Base-by-base conservation (phyloP, 2,797 vertebrate species). In the Pseudomugil gertrudae region DNA sequence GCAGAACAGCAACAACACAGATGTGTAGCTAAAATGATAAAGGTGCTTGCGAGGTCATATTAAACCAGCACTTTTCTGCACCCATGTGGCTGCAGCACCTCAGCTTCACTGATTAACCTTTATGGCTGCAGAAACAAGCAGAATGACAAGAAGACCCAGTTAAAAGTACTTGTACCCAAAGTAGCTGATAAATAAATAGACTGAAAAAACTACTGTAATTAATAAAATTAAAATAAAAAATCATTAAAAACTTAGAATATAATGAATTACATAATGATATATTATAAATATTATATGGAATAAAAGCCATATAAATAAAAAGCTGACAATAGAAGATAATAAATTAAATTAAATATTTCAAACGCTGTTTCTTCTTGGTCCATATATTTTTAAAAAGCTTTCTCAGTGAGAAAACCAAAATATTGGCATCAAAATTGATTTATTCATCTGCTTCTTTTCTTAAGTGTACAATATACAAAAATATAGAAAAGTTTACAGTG, bases 401-500 rank as follows among this genome's bases (percentile, higher is more conserved):
- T 35, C 15, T 48, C 7, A 45, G 30, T 11, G 15, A 17, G 10
- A 32, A 53, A 50, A 4, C n/a, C 19, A 57, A 63, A 58, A 17
- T 47, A 71, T 51, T 82, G 71, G 78, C 79, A 84, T 64, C 83
- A 86, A 83, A 81, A 32, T 67, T 63, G 21, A 78, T 92, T 87
- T 89, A 93, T 87, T 95, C 85, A 87, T 87, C 86, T 45, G 45
- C 66, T 90, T 83, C 91, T 80, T 92, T 79, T 93, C 94, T 91
- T 93, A 92, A 93, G 92, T 93, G 88, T 92, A 93, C 86, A 90
- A 87, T 69, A 86, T 93, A 92, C 89, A 95, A 95, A 96, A 96
- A 95, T 94, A 95, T 89, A 94, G 84, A 94, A 76, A 89, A 88
- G 91, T 94, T 95, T 93, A 95, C 93, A 95, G 95, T 94, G 92